Conservation (phyloP, 2,797 vertebrate genomes). For the Odontamblyopus rebecca region DNA sequence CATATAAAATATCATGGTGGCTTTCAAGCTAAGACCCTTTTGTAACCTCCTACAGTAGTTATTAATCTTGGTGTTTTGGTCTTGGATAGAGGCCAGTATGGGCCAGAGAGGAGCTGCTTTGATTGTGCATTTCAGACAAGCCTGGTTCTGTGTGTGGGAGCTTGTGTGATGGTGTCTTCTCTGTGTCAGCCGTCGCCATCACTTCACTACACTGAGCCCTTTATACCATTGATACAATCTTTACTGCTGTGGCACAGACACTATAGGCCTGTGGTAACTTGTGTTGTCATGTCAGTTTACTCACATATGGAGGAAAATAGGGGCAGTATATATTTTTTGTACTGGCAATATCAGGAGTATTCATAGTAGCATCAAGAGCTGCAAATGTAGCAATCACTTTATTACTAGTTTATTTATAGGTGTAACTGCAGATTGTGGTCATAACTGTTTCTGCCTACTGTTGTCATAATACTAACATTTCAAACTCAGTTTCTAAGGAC, state of each 20-base stretch:
- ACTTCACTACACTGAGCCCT: conserved; percentile 66
- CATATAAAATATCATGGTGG: conserved; percentile 20
- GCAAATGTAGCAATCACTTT: neutral
- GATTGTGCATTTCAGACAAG: conserved; percentile 49
- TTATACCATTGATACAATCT: conserved; percentile 70
- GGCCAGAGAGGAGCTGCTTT: conserved; percentile 7
- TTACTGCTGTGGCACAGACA: conserved; percentile 41
- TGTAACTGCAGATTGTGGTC: neutral
- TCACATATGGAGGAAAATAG: neutral
- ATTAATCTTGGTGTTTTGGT: conserved; percentile 11
- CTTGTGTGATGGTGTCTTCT: conserved; percentile 70
- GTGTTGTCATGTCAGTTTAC: neutral
- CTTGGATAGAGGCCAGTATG: conserved; percentile 3
- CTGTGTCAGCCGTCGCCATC: conserved; percentile 73
- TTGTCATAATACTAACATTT: conserved; percentile 1
- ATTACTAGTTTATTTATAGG: neutral
- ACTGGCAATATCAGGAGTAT: neutral
- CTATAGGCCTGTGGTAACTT: conserved; percentile 1
- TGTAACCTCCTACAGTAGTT: neutral
- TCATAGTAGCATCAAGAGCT: neutral
- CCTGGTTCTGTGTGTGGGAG: conserved; percentile 58
- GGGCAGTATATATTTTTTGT: neutral
- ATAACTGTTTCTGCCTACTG: neutral
- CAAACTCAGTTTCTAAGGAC: neutral
- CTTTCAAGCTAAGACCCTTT: conserved; percentile 6